phyloP scores from a whole-genome alignment of 1,140 invertebrate species.

The Ooceraea biroi region DNA sequence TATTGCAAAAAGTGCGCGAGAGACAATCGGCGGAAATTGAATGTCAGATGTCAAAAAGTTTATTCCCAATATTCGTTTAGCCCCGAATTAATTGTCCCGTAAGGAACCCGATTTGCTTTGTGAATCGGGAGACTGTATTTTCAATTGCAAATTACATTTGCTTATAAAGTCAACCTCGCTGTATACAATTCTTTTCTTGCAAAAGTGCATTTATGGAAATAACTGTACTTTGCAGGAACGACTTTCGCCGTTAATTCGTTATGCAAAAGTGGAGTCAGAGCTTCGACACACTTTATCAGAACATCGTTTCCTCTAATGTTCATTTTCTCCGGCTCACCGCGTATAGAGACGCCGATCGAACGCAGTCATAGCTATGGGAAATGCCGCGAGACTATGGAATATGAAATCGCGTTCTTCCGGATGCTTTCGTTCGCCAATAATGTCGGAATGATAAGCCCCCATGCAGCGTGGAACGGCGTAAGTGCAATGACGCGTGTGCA shows the following conservation, averaged over 20 bases:
- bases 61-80: background rate
- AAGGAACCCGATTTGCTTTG: background rate
- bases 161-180: too few species aligned
- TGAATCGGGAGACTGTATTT: background rate
- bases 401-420: conserved; percentile 43
- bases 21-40: conserved; percentile 36
- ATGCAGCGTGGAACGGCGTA: conserved; percentile 5
- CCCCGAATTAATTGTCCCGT: background rate
- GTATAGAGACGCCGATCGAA: conserved; percentile 52
- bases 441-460: conserved; percentile 31
- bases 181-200: too few species aligned
- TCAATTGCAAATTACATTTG: background rate
- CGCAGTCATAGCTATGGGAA: conserved; percentile 67
- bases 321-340: background rate
- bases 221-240: background rate
- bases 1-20: background rate
- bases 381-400: conserved; percentile 61
- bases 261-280: background rate
- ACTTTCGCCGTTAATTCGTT: too few species aligned
- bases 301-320: conserved; percentile 18
- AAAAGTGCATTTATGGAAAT: too few species aligned
- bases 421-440: conserved; percentile 55
- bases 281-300: conserved; percentile 14
- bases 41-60: conserved; percentile 46
- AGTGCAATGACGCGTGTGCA: conserved; percentile 51